phyloP scores from a whole-genome alignment of 2,888 invertebrate species.

The Apantesis nais region DNA sequence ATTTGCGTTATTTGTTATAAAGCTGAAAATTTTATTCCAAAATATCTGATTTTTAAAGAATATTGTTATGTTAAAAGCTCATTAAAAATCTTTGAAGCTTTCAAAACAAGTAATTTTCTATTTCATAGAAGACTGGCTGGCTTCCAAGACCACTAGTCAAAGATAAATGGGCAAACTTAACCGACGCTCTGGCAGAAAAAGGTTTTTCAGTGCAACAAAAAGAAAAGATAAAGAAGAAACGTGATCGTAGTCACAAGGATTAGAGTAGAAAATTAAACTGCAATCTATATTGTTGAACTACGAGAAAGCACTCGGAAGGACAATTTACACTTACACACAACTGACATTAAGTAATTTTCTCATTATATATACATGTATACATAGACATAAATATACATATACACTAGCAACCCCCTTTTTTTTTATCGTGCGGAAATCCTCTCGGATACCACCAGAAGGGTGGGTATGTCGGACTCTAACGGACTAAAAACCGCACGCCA shows the following conservation, averaged over 20 bases:
- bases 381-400: too few relatives aligned
- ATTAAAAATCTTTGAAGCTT: too few relatives aligned
- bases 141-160: not conserved
- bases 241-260: too few relatives aligned
- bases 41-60: not conserved
- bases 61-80: not conserved
- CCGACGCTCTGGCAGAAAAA: not conserved
- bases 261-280: not conserved
- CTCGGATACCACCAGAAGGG: too few relatives aligned
- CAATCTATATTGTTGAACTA: not conserved
- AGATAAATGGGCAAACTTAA: not conserved
- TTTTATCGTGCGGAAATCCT: too few relatives aligned
- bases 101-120: not conserved
- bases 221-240: not conserved
- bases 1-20: constrained; percentile 15
- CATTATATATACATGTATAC: too few relatives aligned
- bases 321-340: not conserved
- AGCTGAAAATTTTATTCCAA: not conserved
- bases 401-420: too few relatives aligned
- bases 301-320: not conserved
- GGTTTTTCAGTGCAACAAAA: not conserved
- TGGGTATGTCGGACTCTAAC: too few relatives aligned
- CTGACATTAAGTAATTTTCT: not conserved
- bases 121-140: not conserved
- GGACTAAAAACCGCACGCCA: too few relatives aligned